Evolutionary conservation across 2,797 vertebrate species (phyloP).

Genomic region (Monodelphis domestica): DNA sequence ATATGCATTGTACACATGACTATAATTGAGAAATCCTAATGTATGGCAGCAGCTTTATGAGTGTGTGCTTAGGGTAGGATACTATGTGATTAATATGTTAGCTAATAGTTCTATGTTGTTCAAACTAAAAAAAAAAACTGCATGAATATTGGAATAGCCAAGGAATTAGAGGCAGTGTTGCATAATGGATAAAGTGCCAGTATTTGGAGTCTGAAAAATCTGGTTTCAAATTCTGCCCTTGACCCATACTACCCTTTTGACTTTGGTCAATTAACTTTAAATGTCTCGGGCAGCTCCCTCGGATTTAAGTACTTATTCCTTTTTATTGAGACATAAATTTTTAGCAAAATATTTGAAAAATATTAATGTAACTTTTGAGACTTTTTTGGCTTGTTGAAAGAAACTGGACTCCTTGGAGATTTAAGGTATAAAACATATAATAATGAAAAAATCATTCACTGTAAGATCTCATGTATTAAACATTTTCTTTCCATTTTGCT

Average conservation of each 20-base stretch:
- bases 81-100: not conserved
- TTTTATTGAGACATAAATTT: not conserved
- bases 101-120: not conserved
- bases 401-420: not conserved
- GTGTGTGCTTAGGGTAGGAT: not conserved
- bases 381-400: not conserved
- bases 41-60: not conserved
- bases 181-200: not conserved
- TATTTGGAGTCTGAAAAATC: not conserved
- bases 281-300: not conserved
- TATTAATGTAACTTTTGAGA: not conserved
- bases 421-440: not conserved
- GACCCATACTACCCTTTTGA: not conserved
- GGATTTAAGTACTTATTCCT: not conserved
- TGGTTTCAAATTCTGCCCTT: not conserved
- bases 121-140: not conserved
- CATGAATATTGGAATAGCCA: not conserved
- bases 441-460: not conserved
- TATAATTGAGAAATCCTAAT: not conserved
- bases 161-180: not conserved
- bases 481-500: not conserved
- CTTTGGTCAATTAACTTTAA: not conserved
- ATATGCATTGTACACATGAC: not conserved
- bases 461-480: not conserved
- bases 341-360: slow-evolving; percentile 28